Percentiles rank a stretch among this genome's conserved stretches.
Evolutionary conservation across 1,140 invertebrate species (phyloP).

Genomic region (Micrasema longulum): DNA sequence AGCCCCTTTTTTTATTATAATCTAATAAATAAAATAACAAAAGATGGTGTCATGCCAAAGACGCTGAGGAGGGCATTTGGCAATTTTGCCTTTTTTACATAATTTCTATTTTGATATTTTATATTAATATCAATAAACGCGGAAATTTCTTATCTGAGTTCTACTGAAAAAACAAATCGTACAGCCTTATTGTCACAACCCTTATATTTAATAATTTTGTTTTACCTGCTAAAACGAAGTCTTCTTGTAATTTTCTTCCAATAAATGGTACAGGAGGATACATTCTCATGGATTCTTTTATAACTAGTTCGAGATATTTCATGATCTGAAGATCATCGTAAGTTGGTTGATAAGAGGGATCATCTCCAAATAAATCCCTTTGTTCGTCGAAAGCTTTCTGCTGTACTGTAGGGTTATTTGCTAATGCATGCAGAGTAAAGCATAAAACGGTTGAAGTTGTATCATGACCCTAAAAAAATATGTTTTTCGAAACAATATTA

Average conservation of each 20-base stretch:
- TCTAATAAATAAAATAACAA: too few relatives aligned
- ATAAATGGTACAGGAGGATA: slow-evolving; percentile 76
- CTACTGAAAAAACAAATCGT: neutral
- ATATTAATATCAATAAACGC: neutral
- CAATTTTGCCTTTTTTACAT: neutral
- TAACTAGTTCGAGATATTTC: slow-evolving; percentile 72
- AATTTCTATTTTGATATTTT: neutral
- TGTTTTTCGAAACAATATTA: too few relatives aligned
- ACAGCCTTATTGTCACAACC: neutral
- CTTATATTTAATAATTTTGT: neutral
- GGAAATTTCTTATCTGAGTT: neutral
- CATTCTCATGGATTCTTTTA: slow-evolving; percentile 73
- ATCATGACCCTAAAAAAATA: slow-evolving; percentile 73
- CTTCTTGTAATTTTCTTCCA: slow-evolving; percentile 68
- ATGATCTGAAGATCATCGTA: slow-evolving; percentile 69
- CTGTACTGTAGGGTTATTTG: slow-evolving; percentile 65
- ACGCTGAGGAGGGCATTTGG: too few relatives aligned
- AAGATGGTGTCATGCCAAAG: neutral
- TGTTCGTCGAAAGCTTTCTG: slow-evolving; percentile 61
- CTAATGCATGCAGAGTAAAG: slow-evolving; percentile 63
- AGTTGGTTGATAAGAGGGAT: slow-evolving; percentile 61
- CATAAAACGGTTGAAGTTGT: slow-evolving; percentile 72
- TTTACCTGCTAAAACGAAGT: slow-evolving; percentile 57
- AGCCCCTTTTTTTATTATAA: too few relatives aligned
- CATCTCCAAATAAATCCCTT: slow-evolving; percentile 60